Evolutionary conservation across 92 coral and sea anemone genomes (phyloP).

Genomic region (Actinostola sp.): DNA sequence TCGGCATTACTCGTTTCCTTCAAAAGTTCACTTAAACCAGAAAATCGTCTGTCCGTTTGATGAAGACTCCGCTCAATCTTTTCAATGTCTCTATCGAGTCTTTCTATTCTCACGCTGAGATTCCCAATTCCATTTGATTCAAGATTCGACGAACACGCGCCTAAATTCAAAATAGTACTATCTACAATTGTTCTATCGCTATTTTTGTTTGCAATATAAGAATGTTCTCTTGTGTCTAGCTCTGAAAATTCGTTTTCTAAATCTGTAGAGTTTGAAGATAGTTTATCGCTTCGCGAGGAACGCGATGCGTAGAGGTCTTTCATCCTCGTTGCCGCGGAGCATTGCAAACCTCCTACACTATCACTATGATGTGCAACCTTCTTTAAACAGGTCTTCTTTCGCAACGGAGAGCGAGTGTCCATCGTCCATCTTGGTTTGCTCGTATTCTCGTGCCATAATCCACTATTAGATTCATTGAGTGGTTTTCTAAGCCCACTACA

Average conservation of each 20-base stretch:
- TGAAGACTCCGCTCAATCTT: slow-evolving; percentile 3
- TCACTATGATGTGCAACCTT: slow-evolving; percentile 20
- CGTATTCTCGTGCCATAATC: too few species aligned
- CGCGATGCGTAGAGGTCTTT: neutral
- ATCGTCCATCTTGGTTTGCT: too few species aligned
- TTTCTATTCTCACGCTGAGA: slow-evolving; percentile 9
- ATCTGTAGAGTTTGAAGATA: neutral
- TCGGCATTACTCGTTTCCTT: slow-evolving; percentile 1
- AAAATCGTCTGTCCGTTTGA: neutral
- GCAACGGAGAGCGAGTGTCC: slow-evolving; percentile 62
- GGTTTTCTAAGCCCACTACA: neutral
- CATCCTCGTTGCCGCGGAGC: neutral
- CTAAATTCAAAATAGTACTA: slow-evolving; percentile 32
- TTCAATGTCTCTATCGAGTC: slow-evolving; percentile 15
- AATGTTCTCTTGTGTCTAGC: neutral
- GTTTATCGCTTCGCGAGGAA: neutral
- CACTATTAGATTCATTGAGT: neutral
- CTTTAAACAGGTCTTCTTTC: slow-evolving; percentile 58
- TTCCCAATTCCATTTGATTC: slow-evolving; percentile 29
- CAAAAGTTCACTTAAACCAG: slow-evolving; percentile 15
- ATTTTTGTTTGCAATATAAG: neutral
- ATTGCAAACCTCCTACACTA: neutral
- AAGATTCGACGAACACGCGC: slow-evolving; percentile 9
- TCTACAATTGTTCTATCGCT: neutral
- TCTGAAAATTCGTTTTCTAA: slow-evolving; percentile 19